These are phyloP conservation scores for Mesorhabditis belari DNA, from an alignment of 2,888 invertebrate genomes.

Conservation along the genomic window DNA sequence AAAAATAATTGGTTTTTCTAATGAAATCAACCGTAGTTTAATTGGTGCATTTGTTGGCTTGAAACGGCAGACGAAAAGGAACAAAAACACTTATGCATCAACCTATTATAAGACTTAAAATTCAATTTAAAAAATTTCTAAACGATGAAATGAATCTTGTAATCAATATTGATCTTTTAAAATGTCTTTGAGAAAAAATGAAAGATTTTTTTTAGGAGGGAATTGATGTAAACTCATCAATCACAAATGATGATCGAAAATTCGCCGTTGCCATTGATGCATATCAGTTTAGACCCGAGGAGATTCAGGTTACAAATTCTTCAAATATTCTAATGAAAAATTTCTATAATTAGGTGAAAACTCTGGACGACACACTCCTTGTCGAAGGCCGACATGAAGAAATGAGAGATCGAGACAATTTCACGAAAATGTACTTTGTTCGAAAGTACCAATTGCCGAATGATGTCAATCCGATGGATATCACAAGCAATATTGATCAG, in stretches of 20 bases:
- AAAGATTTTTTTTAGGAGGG: conserved; percentile 35
- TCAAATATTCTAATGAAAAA: not conserved
- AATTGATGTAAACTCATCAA: conserved; percentile 44
- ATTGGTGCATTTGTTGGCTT: too few species aligned
- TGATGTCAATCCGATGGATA: conserved; percentile 43
- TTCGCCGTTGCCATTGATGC: conserved; percentile 50
- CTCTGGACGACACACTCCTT: conserved; percentile 49
- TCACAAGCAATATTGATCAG: conserved; percentile 42
- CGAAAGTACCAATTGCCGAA: conserved; percentile 50
- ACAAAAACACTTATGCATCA: not conserved
- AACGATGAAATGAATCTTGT: not conserved
- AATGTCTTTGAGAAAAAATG: not conserved
- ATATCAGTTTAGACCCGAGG: conserved; percentile 51
- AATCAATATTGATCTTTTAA: not conserved
- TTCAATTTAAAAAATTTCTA: too few species aligned
- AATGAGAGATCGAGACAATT: conserved; percentile 45
- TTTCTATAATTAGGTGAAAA: conserved; percentile 34
- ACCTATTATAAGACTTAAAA: not conserved
- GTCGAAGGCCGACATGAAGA: conserved; percentile 51
- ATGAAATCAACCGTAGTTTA: too few species aligned
- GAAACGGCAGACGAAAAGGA: too few species aligned
- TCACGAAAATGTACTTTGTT: conserved; percentile 50
- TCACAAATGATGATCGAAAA: conserved; percentile 40
- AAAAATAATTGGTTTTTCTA: too few species aligned
- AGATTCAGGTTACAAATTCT: conserved; percentile 33